Evolutionary conservation across 2,113 vertebrate genomes (phyloP).

Genomic region (Hucho hucho): DNA sequence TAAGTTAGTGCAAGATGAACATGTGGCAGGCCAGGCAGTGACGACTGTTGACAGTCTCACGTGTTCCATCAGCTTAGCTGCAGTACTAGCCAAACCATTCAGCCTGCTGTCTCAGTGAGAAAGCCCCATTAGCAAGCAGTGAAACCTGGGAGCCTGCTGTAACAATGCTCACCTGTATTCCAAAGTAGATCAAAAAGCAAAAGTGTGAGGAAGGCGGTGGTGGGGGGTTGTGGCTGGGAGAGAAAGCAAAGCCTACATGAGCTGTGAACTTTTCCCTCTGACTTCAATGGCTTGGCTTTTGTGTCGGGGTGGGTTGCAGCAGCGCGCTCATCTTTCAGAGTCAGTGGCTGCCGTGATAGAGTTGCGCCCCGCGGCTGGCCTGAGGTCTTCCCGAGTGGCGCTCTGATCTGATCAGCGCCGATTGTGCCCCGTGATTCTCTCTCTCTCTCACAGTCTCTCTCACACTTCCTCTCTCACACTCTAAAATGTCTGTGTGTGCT

Average conservation of each 20-base stretch:
- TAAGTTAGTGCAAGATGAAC: too few species aligned
- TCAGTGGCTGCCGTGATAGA: slow-evolving; percentile 64
- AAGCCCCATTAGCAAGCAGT: slow-evolving; percentile 11
- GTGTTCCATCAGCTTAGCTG: slow-evolving; percentile 14
- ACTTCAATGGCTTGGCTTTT: slow-evolving; percentile 67
- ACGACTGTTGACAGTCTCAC: slow-evolving; percentile 14
- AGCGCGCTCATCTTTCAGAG: slow-evolving; percentile 65
- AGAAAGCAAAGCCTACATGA: slow-evolving; percentile 46
- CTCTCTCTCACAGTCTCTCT: background rate
- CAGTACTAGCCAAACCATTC: slow-evolving; percentile 31
- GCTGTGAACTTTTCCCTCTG: slow-evolving; percentile 46
- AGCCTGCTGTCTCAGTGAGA: slow-evolving; percentile 18
- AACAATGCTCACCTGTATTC: slow-evolving; percentile 49
- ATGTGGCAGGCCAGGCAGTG: slow-evolving; percentile 11
- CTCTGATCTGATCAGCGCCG: slow-evolving; percentile 61
- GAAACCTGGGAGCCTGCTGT: slow-evolving; percentile 31
- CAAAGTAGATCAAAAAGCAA: slow-evolving; percentile 54
- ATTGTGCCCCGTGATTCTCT: slow-evolving; percentile 36
- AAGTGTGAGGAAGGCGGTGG: background rate
- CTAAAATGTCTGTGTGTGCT: background rate
- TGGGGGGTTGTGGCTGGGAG: background rate
- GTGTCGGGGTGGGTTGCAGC: slow-evolving; percentile 48
- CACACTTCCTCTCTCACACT: background rate
- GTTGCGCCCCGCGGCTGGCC: slow-evolving; percentile 70
- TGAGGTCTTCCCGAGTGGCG: slow-evolving; percentile 67